A percentile compares a stretch with the other conserved stretches of the same genome.
These are phyloP conservation scores for Latrodectus hesperus DNA, from an alignment of 2,888 invertebrate species.

Conservation along the genomic window DNA sequence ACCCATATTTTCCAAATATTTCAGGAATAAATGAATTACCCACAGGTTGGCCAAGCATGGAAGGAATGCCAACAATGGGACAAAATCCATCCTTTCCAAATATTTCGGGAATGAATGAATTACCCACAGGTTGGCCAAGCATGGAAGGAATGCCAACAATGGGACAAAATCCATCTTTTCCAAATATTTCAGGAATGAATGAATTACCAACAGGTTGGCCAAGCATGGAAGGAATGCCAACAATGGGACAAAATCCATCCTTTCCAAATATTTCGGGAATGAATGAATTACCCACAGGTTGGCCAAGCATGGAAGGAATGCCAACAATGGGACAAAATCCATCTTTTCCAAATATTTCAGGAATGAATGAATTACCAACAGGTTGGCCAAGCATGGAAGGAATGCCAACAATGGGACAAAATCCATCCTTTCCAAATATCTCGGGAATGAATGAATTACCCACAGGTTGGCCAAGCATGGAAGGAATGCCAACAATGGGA, in stretches of 20 bases:
- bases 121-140: not conserved
- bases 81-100: not conserved
- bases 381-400: slow-evolving; percentile 3
- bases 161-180: not conserved
- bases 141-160: slow-evolving; percentile 15
- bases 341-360: not conserved
- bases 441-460: not conserved
- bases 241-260: not conserved
- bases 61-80: slow-evolving; percentile 1
- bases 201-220: not conserved
- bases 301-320: not conserved
- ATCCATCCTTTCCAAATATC: not conserved
- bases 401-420: not conserved
- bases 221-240: slow-evolving; percentile 3
- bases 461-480: slow-evolving; percentile 1
- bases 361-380: slow-evolving; percentile 1
- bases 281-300: not conserved
- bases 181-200: slow-evolving; percentile 1
- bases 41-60: not conserved
- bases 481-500: not conserved
- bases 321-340: not conserved
- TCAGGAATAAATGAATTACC: not conserved
- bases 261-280: slow-evolving; percentile 26
- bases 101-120: not conserved
- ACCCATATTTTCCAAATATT: slow-evolving; percentile 20